Conservation (phyloP, 2,797 vertebrate genomes). For the Agapornis canus region DNA sequence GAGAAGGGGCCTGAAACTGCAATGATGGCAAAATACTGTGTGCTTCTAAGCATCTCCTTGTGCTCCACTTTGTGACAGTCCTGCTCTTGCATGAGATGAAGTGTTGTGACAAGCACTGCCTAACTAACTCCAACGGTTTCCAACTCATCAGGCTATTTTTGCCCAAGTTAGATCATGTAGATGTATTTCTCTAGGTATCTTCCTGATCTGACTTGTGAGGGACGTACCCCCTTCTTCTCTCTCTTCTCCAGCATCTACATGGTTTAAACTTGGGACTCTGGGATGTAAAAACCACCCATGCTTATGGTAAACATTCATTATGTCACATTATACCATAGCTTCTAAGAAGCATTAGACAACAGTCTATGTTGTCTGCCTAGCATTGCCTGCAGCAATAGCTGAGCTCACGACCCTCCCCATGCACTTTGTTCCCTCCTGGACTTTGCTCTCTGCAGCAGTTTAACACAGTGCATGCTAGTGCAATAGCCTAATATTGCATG, state of each 20-base stretch:
- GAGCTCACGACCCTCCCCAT: rapidly evolving
- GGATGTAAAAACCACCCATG: background rate
- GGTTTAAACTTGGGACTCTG: background rate
- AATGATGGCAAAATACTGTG: rapidly evolving
- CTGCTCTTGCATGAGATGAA: background rate
- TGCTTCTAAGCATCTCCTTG: background rate
- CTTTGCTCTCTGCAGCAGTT: background rate
- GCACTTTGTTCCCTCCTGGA: background rate
- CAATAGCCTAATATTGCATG: background rate
- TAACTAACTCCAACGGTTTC: rapidly evolving
- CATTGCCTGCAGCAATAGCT: background rate
- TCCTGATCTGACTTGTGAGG: background rate
- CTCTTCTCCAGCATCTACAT: background rate
- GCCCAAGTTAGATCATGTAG: background rate
- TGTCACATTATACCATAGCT: background rate
- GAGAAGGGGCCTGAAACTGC: background rate
- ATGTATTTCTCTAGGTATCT: background rate
- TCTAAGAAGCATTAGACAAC: background rate
- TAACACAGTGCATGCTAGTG: background rate
- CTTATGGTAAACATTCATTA: background rate
- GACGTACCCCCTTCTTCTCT: background rate
- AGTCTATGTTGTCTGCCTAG: background rate
- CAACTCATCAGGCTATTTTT: background rate
- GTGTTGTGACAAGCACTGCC: background rate
- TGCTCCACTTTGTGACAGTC: background rate